Evolutionary conservation across 2,888 invertebrate species (phyloP).

Genomic region (Melanostoma scalare): DNA sequence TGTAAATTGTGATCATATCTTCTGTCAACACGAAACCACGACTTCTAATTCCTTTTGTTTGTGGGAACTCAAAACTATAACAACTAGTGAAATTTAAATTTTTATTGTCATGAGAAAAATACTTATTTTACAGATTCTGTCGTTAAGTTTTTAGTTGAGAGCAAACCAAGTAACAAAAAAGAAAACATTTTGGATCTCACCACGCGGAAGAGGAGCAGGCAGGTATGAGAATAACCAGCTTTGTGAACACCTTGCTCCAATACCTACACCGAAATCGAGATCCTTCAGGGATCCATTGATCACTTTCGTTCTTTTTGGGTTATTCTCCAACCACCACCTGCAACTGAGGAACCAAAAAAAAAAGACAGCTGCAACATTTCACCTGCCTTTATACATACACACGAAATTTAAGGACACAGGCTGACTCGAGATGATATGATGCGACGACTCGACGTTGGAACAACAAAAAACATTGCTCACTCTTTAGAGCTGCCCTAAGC

Average conservation of each 20-base stretch:
- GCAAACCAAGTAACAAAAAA: no score
- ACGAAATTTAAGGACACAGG: slow-evolving; percentile 32
- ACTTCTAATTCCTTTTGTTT: no score
- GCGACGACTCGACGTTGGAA: slow-evolving; percentile 37
- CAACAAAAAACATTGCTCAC: slow-evolving; percentile 9
- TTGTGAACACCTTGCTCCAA: slow-evolving; percentile 8
- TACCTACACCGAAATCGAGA: background rate
- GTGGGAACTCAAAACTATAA: no score
- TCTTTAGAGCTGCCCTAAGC: background rate
- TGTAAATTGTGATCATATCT: no score
- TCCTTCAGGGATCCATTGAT: slow-evolving; percentile 26
- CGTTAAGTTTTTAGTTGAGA: no score
- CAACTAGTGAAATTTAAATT: no score
- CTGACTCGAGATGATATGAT: slow-evolving; percentile 42
- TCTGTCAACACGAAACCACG: no score
- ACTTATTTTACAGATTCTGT: no score
- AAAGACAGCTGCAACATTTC: slow-evolving; percentile 51
- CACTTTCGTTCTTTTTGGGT: slow-evolving; percentile 12
- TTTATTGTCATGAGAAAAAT: no score
- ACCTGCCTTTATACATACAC: slow-evolving; percentile 42
- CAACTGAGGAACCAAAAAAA: slow-evolving; percentile 11
- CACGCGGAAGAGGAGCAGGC: background rate
- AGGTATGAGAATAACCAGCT: background rate
- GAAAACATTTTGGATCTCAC: background rate
- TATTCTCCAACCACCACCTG: slow-evolving; percentile 40